Evolutionary conservation across 2,888 invertebrate genomes (phyloP), one percentile per base, ranked within the genome.

Genomic region (Agrochola litura): DNA sequence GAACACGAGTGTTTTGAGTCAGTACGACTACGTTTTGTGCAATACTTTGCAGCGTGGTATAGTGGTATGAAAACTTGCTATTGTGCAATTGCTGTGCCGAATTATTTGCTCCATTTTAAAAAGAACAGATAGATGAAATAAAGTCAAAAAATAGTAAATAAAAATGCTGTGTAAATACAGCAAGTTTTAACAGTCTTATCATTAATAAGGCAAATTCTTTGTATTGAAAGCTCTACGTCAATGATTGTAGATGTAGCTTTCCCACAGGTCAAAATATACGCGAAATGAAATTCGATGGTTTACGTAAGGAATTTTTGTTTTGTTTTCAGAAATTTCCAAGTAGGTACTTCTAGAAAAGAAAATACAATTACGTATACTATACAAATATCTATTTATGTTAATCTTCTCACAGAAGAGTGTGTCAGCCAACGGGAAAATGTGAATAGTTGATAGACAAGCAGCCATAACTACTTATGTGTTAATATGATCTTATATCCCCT

Each of bases 401-500:
- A 70, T 83, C 66, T 70, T 70, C 52, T 43, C 8, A 37, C 19
- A 49, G 22, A 25, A 66, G 60, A 4, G 46, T 79, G 75, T 54
- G 60, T 84, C 67, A 72, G 37, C 56, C 43, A 69, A 75, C 68
- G 43, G 82, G 76, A 84, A 76, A 81, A 75, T 49, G n/a, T n/a
- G 14, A 69, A 64, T 65, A 66, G 54, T 56, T 61, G 63, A 71
- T 74, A 75, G 67, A 71, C 54, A 74, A 37, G 8, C 22, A 19
- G n/a, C 67, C 52, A 61, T 64, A 30, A 64, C 58, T 68, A 63
- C 25, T 25, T 66, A 61, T 30, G 19, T 58, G 61, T 64, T 81
- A 73, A 52, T 64, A 84, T 84, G 85, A 81, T 37, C 60, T 81
- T 71, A 84, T 68, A n/a, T 25, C 22, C 79, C 41, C 30, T 10